These are phyloP conservation scores for Apogon talboti DNA, from an alignment of 2,797 vertebrate species.

Conservation along the genomic window DNA sequence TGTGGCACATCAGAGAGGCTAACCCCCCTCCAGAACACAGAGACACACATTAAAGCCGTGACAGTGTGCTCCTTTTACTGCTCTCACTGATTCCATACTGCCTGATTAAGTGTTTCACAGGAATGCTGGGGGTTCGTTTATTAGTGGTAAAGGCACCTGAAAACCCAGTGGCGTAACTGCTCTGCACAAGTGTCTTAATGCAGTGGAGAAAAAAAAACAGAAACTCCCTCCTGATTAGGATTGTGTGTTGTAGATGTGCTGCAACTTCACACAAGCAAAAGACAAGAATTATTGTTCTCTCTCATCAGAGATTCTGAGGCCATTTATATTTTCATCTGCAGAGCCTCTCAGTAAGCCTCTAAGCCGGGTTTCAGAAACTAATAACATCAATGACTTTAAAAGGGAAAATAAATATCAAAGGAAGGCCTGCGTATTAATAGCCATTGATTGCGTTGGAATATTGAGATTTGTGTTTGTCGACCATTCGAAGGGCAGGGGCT, in stretches of 20 bases:
- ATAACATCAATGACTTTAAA: conserved; percentile 80
- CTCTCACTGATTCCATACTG: conserved; percentile 66
- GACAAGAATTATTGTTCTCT: conserved; percentile 63
- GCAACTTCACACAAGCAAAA: conserved; percentile 48
- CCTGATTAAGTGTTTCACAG: conserved; percentile 71
- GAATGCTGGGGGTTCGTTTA: conserved; percentile 54
- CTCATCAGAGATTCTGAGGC: conserved; percentile 66
- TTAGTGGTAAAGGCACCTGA: conserved; percentile 45
- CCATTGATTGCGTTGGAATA: conserved; percentile 56
- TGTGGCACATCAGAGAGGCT: conserved; percentile 79
- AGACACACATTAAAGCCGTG: conserved; percentile 75
- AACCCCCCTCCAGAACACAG: conserved; percentile 56
- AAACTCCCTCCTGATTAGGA: conserved; percentile 34
- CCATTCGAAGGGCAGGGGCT: conserved; percentile 58
- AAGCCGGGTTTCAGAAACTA: conserved; percentile 78
- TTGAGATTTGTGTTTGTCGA: conserved; percentile 67
- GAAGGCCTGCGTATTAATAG: conserved; percentile 59
- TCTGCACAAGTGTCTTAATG: conserved; percentile 30
- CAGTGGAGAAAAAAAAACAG: conserved; percentile 38
- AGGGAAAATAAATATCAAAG: conserved; percentile 81
- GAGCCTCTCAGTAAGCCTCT: conserved; percentile 73
- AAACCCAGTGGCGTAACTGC: conserved; percentile 48
- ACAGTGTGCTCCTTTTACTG: conserved; percentile 76
- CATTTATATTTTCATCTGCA: conserved; percentile 71
- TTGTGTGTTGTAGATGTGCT: conserved; percentile 43